phyloP scores from a whole-genome alignment of 2,113 vertebrate genomes.

The Tenebrosternarchus preto region DNA sequence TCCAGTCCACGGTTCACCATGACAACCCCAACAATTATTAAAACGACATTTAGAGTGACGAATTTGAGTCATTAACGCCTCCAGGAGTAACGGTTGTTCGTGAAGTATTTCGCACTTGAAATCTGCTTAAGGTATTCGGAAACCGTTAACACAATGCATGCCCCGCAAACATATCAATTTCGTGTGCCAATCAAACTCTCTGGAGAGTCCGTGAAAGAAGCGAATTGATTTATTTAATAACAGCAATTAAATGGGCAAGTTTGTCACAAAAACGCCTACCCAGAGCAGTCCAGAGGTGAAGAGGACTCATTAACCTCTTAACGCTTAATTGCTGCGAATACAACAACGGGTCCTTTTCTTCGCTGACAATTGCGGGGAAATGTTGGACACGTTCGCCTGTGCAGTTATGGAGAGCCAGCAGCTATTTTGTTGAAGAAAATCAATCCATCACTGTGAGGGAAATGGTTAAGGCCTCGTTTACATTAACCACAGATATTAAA shows the following conservation, averaged over 20 bases:
- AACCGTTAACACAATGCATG: slow-evolving; percentile 57
- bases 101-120: slow-evolving; percentile 67
- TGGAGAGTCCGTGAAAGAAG: slow-evolving; percentile 63
- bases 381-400: slow-evolving; percentile 70
- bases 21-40: slow-evolving; percentile 71
- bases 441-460: background rate
- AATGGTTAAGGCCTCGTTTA: background rate
- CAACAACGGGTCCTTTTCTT: slow-evolving; percentile 63
- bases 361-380: slow-evolving; percentile 65
- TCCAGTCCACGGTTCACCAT: slow-evolving; percentile 70
- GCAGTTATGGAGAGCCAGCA: background rate
- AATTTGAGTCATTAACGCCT: slow-evolving; percentile 70
- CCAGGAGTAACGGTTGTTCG: slow-evolving; percentile 63
- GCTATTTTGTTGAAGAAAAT: slow-evolving; percentile 4
- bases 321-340: slow-evolving; percentile 78
- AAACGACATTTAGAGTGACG: slow-evolving; percentile 68
- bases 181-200: slow-evolving; percentile 75
- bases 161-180: slow-evolving; percentile 64
- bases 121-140: slow-evolving; percentile 57
- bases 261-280: slow-evolving; percentile 68
- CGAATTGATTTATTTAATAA: slow-evolving; percentile 83
- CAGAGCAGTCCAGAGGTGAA: slow-evolving; percentile 77
- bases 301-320: slow-evolving; percentile 84
- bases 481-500: background rate
- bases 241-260: slow-evolving; percentile 80